Evolutionary conservation across 2,797 vertebrate species (phyloP).

Genomic region (Tokudaia tokunoshimensis): DNA sequence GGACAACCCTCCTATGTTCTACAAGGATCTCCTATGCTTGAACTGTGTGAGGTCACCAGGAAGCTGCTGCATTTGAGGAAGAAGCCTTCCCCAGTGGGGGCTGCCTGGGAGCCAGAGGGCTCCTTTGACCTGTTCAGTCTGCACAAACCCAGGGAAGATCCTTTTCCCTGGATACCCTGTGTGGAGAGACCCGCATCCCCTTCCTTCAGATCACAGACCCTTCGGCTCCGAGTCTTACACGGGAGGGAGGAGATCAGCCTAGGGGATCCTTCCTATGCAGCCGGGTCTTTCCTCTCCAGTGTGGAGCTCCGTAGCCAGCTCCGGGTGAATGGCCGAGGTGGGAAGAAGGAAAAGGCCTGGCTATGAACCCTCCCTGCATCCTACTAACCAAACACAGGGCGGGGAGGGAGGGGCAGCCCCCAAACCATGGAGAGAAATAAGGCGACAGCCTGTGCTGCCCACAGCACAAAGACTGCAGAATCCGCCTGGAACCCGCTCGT

Average conservation of each 20-base stretch:
- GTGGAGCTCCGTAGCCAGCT: neutral
- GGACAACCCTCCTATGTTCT: neutral
- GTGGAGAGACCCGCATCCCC: neutral
- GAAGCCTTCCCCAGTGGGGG: neutral
- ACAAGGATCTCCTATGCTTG: neutral
- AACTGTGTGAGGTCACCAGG: neutral
- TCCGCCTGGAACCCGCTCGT: fast-evolving
- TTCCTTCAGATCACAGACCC: neutral
- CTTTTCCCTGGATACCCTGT: neutral
- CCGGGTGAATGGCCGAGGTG: fast-evolving
- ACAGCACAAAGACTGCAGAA: too few species aligned
- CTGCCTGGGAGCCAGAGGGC: neutral
- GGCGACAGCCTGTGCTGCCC: neutral
- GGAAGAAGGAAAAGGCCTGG: neutral
- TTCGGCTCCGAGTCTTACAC: neutral
- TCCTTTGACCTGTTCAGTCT: neutral
- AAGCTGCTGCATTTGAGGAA: neutral
- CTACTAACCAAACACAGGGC: fast-evolving
- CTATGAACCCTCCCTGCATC: fast-evolving
- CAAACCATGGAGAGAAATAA: neutral
- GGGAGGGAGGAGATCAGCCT: neutral
- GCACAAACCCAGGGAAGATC: neutral
- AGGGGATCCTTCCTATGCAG: too few species aligned
- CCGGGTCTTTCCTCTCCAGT: neutral
- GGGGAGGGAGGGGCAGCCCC: neutral